Percentiles rank a stretch among this genome's conserved stretches.
Evolutionary conservation across 2,113 vertebrate species (phyloP).

Genomic region (Sigmodon hispidus): DNA sequence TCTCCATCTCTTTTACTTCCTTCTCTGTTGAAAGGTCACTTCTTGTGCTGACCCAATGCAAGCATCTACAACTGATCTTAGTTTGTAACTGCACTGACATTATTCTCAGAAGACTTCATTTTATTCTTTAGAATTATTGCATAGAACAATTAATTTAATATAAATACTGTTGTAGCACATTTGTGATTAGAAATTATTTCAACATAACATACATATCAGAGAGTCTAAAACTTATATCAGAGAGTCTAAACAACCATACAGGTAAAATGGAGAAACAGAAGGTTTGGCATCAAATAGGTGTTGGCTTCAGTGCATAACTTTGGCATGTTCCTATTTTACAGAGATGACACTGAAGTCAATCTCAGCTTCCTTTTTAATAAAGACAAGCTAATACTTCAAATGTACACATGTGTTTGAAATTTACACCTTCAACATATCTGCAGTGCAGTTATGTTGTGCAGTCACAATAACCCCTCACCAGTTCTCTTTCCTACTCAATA

Average conservation of each 20-base stretch:
- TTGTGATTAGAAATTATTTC: background rate
- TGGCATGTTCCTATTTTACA: background rate
- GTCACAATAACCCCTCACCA: background rate
- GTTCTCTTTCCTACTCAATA: background rate
- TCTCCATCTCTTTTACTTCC: too few species aligned
- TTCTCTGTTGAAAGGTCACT: rapidly evolving
- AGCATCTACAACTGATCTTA: background rate
- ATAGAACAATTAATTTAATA: background rate
- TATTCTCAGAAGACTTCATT: background rate
- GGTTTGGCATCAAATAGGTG: background rate
- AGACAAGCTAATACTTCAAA: background rate
- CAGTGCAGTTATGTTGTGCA: background rate
- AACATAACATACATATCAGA: background rate
- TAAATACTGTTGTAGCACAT: background rate
- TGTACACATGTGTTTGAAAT: background rate
- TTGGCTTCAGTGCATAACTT: background rate
- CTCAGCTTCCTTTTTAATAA: background rate
- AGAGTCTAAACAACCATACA: background rate
- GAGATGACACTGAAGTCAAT: background rate
- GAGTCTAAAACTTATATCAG: background rate
- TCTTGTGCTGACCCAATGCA: background rate
- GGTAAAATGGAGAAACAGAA: background rate
- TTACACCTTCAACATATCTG: background rate
- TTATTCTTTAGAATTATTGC: background rate
- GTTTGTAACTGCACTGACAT: background rate